A percentile compares a stretch with the other conserved stretches of the same genome.
Conservation (phyloP, 37 sponge, comb jelly and placozoan species). For the Halisarca cf. caerulea region DNA sequence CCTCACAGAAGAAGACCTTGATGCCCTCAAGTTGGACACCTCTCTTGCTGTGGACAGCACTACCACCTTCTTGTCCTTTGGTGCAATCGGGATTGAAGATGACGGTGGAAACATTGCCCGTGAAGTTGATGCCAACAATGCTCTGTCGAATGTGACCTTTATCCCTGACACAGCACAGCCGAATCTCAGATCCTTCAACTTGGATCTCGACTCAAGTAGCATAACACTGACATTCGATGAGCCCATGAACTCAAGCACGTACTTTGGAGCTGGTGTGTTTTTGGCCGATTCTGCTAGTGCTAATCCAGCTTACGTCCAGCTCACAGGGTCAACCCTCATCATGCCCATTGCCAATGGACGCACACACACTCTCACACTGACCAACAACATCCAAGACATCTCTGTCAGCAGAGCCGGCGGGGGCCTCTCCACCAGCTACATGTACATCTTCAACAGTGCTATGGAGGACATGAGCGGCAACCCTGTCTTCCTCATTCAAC, state of each 20-base stretch:
- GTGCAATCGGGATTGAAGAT: conserved; percentile 54
- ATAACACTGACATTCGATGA: conserved; percentile 69
- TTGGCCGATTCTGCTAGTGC: conserved; percentile 38
- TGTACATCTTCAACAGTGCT: conserved; percentile 71
- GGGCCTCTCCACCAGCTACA: conserved; percentile 47
- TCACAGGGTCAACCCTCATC: conserved; percentile 5
- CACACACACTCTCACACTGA: neutral
- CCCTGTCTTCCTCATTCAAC: conserved; percentile 50
- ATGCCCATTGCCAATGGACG: conserved; percentile 30
- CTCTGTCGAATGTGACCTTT: conserved; percentile 13
- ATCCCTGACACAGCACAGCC: conserved; percentile 62
- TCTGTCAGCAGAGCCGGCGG: conserved; percentile 31
- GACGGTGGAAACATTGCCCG: conserved; percentile 55
- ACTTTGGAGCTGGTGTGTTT: conserved; percentile 38
- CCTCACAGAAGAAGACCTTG: conserved; percentile 53
- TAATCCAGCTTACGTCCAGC: conserved; percentile 2
- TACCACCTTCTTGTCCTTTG: conserved; percentile 56
- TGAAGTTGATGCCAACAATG: conserved; percentile 7
- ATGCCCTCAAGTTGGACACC: conserved; percentile 72
- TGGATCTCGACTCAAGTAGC: conserved; percentile 60
- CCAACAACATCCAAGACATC: conserved; percentile 18
- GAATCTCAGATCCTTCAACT: conserved; percentile 50
- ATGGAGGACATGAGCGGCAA: conserved; percentile 78
- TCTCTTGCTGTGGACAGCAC: conserved; percentile 44
- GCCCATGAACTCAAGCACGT: conserved; percentile 47